Evolutionary conservation across 2,113 vertebrate species (phyloP), one percentile per base, ranked within the genome.

Genomic region (Octodon degus): DNA sequence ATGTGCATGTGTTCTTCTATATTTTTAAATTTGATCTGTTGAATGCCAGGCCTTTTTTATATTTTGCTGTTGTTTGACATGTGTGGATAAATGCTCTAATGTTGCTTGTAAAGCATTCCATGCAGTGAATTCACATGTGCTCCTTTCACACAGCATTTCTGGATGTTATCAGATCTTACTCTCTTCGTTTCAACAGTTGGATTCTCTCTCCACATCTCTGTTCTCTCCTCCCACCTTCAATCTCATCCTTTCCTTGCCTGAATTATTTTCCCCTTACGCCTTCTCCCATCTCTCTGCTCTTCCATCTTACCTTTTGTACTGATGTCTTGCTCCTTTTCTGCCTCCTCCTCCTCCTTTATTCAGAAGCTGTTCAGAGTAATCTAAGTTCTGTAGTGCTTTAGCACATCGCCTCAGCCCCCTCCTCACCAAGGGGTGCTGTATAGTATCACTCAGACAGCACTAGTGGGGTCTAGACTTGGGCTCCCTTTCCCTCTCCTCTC

Each of bases 1-100:
- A 25, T 1, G 7, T 3, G 7, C 1, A 9, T 27, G 24, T 24
- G 7, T 67, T 68, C 53, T 34, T 34, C 1, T 34, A 2, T 5
- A 17, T 17, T 34, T 68, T 68, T 34, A 14, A 30, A 27, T 32
- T 68, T 67, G 5, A 68, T 17, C 30, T 17, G 1, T 19, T n/a
- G 2, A 70, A 8, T 19, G 34, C 6, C 32, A 70, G 67, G 16
- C 14, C 16, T n/a, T 70, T 43, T n/a, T 5, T 2, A 34, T 68
- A 34, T 6, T 68, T 68, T 32, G 14, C 32, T 68, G 32, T 68
- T 12, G 13, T n/a, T 68, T 12, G 32, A 34, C 32, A 6, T 68
- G 34, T n/a, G 32, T 16, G 14, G 5, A 68, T 5, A n/a, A 68
- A 19, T 34, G 63, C 27, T 65, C 65, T 16, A 14, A 30, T 34